Conservation (phyloP, 2,888 invertebrate species). For the Bellardia bayeri region DNA sequence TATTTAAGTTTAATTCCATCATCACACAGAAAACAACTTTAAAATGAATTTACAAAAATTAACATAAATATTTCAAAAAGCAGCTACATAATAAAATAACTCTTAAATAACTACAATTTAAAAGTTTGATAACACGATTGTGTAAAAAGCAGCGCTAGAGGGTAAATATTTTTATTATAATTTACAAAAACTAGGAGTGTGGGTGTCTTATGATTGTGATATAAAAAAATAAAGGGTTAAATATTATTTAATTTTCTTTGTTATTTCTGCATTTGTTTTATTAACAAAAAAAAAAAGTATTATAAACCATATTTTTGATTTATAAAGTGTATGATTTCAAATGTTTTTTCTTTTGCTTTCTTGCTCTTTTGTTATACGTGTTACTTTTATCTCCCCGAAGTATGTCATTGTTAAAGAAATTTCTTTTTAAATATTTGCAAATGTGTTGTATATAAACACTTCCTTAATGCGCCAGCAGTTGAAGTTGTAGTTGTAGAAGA, state of each 20-base stretch:
- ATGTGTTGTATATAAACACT: slow-evolving; percentile 50
- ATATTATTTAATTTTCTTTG: neutral
- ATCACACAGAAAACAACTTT: neutral
- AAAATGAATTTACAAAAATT: slow-evolving; percentile 25
- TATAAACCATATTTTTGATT: slow-evolving; percentile 31
- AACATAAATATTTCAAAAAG: slow-evolving; percentile 15
- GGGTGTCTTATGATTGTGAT: slow-evolving; percentile 14
- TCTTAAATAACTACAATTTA: neutral
- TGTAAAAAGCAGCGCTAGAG: neutral
- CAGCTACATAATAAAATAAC: neutral
- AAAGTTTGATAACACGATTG: neutral
- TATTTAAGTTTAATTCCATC: slow-evolving; percentile 20
- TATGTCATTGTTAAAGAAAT: slow-evolving; percentile 61
- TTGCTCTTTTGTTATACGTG: slow-evolving; percentile 22
- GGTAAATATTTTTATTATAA: slow-evolving; percentile 6
- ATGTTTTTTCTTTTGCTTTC: neutral
- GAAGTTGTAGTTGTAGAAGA: slow-evolving; percentile 26
- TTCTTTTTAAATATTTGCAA: slow-evolving; percentile 55
- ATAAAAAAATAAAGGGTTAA: slow-evolving; percentile 17
- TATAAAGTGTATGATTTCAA: slow-evolving; percentile 27
- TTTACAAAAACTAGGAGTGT: slow-evolving; percentile 42
- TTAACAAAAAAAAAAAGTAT: neutral
- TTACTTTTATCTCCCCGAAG: slow-evolving; percentile 34
- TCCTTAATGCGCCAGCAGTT: slow-evolving; percentile 66
- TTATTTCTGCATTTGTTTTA: neutral